Evolutionary conservation across 2,113 vertebrate species (phyloP).

Genomic region (Hydropotes inermis): DNA sequence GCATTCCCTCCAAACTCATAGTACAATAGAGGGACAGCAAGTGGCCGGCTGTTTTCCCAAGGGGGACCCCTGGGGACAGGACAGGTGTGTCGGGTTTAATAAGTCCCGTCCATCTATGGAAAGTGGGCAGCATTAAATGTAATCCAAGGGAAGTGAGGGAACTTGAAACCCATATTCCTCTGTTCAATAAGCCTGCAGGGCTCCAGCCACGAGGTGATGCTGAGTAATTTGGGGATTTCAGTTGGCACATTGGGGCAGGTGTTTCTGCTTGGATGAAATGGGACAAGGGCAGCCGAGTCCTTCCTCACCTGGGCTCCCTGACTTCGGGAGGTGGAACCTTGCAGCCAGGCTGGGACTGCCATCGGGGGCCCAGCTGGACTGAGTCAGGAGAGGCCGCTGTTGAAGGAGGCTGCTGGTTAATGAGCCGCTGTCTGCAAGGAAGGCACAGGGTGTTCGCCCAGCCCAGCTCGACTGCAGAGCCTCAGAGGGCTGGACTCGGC

Average conservation of each 20-base stretch:
- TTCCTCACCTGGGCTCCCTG: fast-evolving
- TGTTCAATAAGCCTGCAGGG: not conserved
- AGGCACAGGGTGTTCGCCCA: not conserved
- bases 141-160: fast-evolving
- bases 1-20: not conserved
- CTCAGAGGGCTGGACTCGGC: not conserved
- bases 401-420: not conserved
- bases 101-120: fast-evolving
- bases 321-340: fast-evolving
- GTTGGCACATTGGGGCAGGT: fast-evolving
- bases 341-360: no score
- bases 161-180: not conserved
- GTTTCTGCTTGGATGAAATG: not conserved
- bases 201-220: fast-evolving
- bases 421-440: fast-evolving
- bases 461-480: fast-evolving
- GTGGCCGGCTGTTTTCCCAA: fast-evolving
- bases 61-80: not conserved
- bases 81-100: no score
- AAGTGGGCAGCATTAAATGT: not conserved
- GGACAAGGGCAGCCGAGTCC: not conserved
- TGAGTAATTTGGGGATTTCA: not conserved
- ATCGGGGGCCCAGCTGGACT: fast-evolving
- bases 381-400: not conserved
- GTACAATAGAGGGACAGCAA: fast-evolving